Percentiles rank a stretch among this genome's conserved stretches.
These are phyloP conservation scores for Spermophilus dauricus DNA, from an alignment of 2,113 vertebrate genomes.

Conservation along the genomic window DNA sequence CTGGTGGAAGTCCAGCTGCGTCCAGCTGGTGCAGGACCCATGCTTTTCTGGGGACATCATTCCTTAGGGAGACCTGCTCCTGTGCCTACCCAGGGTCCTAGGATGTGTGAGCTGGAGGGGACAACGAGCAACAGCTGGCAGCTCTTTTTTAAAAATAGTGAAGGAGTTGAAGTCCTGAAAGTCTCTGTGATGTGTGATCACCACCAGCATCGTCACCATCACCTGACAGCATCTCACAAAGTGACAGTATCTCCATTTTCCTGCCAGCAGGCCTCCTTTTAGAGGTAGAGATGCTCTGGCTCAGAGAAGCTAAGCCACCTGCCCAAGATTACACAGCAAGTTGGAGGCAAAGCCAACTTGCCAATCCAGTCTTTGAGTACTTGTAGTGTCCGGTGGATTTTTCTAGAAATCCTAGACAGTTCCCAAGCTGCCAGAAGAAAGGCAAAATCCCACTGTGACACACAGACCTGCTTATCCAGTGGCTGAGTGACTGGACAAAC, in stretches of 20 bases:
- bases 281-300: background rate
- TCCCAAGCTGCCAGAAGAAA: background rate
- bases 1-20: no score
- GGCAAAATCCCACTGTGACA: no score
- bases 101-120: background rate
- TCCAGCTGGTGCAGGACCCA: no score
- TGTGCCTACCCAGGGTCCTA: background rate
- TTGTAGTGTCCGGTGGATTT: background rate
- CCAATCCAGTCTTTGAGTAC: background rate
- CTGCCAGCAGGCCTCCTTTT: background rate
- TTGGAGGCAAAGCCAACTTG: background rate
- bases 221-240: no score
- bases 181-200: rapidly evolving
- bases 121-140: background rate
- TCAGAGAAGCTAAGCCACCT: no score
- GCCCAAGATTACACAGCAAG: background rate
- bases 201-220: no score
- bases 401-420: background rate
- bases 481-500: no score
- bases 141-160: background rate
- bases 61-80: background rate
- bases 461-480: background rate
- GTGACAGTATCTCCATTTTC: background rate
- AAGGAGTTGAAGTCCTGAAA: background rate
- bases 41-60: rapidly evolving